Evolutionary conservation across 2,888 invertebrate genomes (phyloP), one percentile per base, ranked within the genome.

Genomic region (Petrolisthes manimaculis): DNA sequence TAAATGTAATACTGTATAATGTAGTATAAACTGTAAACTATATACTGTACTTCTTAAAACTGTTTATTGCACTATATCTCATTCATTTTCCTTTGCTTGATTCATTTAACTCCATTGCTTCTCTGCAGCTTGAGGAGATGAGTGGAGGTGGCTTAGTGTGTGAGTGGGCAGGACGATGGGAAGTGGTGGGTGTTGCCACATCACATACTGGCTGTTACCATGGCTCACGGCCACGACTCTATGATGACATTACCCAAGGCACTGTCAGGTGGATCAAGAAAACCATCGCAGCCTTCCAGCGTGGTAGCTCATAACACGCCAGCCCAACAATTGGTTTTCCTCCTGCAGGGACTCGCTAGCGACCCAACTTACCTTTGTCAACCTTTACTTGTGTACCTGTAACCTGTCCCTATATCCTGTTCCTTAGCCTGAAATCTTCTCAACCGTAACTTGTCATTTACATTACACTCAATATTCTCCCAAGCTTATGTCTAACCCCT

Each of bases 91-190:
- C 37, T 37, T 37, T 37, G 37, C 37, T 37, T 1, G 37, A 37
- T 37, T 37, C 37, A 37, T 2, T 37, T 37, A 37, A 37, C 37
- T 37, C 1, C 37, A 37, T 37, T 37, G 37, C 37, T 37, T 37
- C 12, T 9, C 67, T 83, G 12, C 88, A 91, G 91, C 83, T 91
- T 54, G 91, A 89, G 56, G 91, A 91, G 71, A 86, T 88, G 88
- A 91, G 89, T 53, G 91, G 91, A n/a, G 91, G 88, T 24, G 91
- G 91, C 9, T 83, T 91, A 55, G 79, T 89, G 74, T 91, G 91
- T 67, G 91, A 91, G 83, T 89, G 89, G 89, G 89, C 91, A 4
- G 91, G 89, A 5, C 89, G 91, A 4, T 91, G 91, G 91, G 91
- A 91, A 79, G 86, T 91, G 51, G 91, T 91, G 74, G 91, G 91